Evolutionary conservation across 2,888 invertebrate species (phyloP), one percentile per base, ranked within the genome.

Genomic region (Caenorhabditis becei): DNA sequence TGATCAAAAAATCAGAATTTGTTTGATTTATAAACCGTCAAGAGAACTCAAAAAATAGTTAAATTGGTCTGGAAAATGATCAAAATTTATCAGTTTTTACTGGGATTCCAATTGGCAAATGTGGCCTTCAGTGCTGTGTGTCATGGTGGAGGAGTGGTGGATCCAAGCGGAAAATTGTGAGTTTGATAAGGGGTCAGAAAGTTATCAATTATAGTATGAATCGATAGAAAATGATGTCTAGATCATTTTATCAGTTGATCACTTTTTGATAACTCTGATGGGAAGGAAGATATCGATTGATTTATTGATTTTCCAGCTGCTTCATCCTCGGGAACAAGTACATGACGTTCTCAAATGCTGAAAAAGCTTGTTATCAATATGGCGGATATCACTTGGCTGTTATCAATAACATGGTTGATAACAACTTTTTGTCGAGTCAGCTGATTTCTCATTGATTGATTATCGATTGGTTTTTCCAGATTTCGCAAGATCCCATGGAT

Each of bases 351-450:
- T 32, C 26, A 7, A 59, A 69, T 16, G 58, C 69, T 2, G 69
- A 69, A 24, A 47, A 59, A 20, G 35, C 32, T 1, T 69, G 69
- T 18, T 32, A 49, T 37, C 26, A 24, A 10, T 69, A 69, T 59
- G 59, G 49, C 3, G 69, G 69, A 47, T 71, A 49, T 24, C 18
- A 26, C 8, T 28, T 71, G 41, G 71, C 71, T 2, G 37, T 14
- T 0, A 26, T 71, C 14, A 26, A 18, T 3, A 62, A 20, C 7
- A 62, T 53, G 41, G 53, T 71, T 53, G 71, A 71, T 53, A 71
- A 71, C 20, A 62, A 53, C 20, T 71, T 71, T 44, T 23, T 71
- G 18, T 51, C 23, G 11, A 41, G 62, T 62, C 2, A 49, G 69
- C 32, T 3, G 7, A 44, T 44, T 44, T 49, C n/a, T 2, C 11